Percentiles rank a stretch among this genome's conserved stretches.
phyloP scores from a whole-genome alignment of 1,140 invertebrate species.

The Hermatobates lingyangjiaoensis region DNA sequence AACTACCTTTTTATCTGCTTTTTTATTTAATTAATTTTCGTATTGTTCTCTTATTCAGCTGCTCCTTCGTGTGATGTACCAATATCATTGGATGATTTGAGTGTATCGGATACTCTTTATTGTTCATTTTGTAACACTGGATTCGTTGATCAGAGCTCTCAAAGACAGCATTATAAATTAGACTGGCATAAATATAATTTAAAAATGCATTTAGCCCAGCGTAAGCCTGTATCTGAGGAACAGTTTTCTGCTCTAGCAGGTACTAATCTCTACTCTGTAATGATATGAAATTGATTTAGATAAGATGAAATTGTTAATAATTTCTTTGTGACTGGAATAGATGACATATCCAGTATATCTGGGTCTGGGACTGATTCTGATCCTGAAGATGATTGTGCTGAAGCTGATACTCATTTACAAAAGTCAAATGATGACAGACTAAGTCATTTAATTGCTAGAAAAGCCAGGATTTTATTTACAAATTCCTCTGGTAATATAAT shows the following conservation, averaged over 20 bases:
- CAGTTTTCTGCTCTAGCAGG: conserved; percentile 44
- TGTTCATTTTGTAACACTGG: conserved; percentile 33
- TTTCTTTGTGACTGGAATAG: no score
- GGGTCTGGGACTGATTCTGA: conserved; percentile 37
- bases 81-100: conserved; percentile 23
- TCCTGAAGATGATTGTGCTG: conserved; percentile 26
- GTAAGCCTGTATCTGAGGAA: conserved; percentile 63
- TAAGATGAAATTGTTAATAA: no score
- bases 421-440: conserved; percentile 21
- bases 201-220: conserved; percentile 73
- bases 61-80: conserved; percentile 17
- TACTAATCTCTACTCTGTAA: neutral
- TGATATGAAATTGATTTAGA: no score
- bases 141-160: conserved; percentile 31
- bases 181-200: conserved; percentile 95
- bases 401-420: conserved; percentile 13
- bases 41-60: neutral
- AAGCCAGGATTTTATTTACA: conserved; percentile 51
- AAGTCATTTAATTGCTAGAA: conserved; percentile 33
- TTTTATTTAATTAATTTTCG: neutral
- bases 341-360: conserved; percentile 56
- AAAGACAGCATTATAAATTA: conserved; percentile 71
- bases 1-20: neutral
- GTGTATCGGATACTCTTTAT: conserved; percentile 28
- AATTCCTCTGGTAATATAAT: conserved; percentile 44